These are phyloP conservation scores for Menidia beryllina DNA, from an alignment of 2,113 vertebrate genomes.

Conservation along the genomic window DNA sequence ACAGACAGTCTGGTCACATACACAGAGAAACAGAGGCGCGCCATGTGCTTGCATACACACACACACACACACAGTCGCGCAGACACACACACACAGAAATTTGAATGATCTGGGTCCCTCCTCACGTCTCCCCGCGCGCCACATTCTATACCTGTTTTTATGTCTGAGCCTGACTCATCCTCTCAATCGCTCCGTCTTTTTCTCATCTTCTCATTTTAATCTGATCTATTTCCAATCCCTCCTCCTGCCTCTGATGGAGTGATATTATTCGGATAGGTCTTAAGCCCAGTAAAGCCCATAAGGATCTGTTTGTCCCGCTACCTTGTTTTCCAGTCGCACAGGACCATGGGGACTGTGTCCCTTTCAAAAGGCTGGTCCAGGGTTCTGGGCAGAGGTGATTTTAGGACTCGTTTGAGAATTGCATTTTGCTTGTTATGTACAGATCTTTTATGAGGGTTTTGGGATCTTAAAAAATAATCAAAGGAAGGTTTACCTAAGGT, in stretches of 20 bases:
- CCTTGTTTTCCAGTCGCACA: conserved; percentile 62
- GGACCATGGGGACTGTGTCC: conserved; percentile 46
- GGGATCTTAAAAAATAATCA: not conserved
- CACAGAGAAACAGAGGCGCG: conserved; percentile 51
- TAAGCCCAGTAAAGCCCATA: conserved; percentile 68
- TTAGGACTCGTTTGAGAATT: conserved; percentile 29
- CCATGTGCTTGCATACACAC: conserved; percentile 31
- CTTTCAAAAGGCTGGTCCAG: conserved; percentile 49
- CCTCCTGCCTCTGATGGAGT: conserved; percentile 68
- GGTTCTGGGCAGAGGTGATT: conserved; percentile 38
- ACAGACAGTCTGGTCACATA: conserved; percentile 75
- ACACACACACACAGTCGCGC: conserved; percentile 10
- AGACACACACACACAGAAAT: conserved; percentile 28
- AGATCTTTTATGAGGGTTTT: conserved; percentile 5
- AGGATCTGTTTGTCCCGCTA: conserved; percentile 64
- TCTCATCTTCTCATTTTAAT: conserved; percentile 72
- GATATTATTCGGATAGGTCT: conserved; percentile 71
- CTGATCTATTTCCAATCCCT: conserved; percentile 65
- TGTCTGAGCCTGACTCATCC: conserved; percentile 77
- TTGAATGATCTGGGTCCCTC: conserved; percentile 73
- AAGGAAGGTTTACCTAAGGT: conserved; percentile 25
- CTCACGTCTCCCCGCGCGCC: conserved; percentile 63
- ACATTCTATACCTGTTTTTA: conserved; percentile 75
- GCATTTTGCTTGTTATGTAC: conserved; percentile 18
- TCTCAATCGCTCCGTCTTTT: conserved; percentile 71